These are phyloP conservation scores for Synodontis membranacea DNA, from an alignment of 2,113 vertebrate species.

Conservation along the genomic window DNA sequence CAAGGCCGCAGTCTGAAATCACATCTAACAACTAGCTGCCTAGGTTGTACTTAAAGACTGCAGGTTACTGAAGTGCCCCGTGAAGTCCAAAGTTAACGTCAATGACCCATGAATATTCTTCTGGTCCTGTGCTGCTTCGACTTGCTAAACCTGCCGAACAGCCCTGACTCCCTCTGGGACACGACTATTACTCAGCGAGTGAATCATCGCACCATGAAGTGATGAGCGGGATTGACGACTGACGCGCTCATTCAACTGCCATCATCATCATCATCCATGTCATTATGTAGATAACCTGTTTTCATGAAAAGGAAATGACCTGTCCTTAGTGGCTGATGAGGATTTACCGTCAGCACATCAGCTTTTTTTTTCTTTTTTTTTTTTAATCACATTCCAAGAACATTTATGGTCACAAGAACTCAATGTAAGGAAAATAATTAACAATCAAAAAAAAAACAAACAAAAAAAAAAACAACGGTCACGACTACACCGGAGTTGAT, in stretches of 20 bases:
- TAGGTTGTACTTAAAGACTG: background rate
- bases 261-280: constrained; percentile 54
- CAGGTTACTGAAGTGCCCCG: background rate
- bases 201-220: constrained; percentile 32
- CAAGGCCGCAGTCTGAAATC: background rate
- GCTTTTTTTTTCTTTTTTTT: too few species aligned
- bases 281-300: constrained; percentile 11
- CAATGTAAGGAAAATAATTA: background rate
- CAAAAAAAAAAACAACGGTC: background rate
- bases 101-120: background rate
- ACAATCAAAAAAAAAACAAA: background rate
- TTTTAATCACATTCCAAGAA: background rate
- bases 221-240: constrained; percentile 3
- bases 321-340: background rate
- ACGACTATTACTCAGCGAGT: constrained; percentile 29
- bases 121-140: background rate
- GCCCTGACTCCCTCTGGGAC: background rate
- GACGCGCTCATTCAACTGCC: constrained; percentile 36
- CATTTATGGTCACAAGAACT: background rate
- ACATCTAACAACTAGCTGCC: background rate
- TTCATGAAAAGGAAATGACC: background rate
- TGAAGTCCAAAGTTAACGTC: background rate
- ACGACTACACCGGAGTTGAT: background rate
- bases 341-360: background rate
- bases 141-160: constrained; percentile 5